Evolutionary conservation across 1,140 invertebrate species (phyloP).

Genomic region (Drosophila eugracilis): DNA sequence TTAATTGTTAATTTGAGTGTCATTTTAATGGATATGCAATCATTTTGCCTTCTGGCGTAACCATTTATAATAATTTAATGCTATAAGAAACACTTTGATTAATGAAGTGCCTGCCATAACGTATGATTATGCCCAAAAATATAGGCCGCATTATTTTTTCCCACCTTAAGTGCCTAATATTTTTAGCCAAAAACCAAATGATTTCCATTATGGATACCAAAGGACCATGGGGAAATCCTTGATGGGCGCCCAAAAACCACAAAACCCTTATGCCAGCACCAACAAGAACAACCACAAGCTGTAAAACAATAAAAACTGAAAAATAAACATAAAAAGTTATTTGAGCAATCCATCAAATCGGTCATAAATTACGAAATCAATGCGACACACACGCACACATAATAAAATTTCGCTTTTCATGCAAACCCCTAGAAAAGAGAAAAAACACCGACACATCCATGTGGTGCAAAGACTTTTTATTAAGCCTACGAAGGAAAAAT

Average conservation of each 20-base stretch:
- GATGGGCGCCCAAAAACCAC: conserved; percentile 10
- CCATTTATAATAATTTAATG: background rate
- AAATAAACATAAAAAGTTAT: conserved; percentile 61
- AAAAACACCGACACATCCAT: conserved; percentile 7
- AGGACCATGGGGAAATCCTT: background rate
- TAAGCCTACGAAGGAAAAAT: conserved; percentile 59
- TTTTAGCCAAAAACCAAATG: conserved; percentile 21
- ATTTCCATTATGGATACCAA: conserved; percentile 7
- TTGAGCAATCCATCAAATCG: conserved; percentile 71
- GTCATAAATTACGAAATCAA: conserved; percentile 72
- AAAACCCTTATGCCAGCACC: conserved; percentile 3
- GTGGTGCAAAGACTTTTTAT: conserved; percentile 37
- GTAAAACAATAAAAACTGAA: conserved; percentile 54
- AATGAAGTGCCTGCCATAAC: background rate
- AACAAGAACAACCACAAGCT: conserved; percentile 35
- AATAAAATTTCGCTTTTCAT: conserved; percentile 26
- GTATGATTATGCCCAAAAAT: conserved; percentile 4
- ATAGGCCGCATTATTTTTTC: conserved; percentile 29
- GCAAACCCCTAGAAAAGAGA: background rate
- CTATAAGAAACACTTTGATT: background rate
- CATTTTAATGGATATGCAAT: too few species aligned
- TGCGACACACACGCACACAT: conserved; percentile 43
- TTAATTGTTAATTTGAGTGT: conserved; percentile 5
- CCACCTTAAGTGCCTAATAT: background rate
- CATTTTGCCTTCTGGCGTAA: too few species aligned